Percentiles rank a stretch among this genome's conserved stretches.
These are phyloP conservation scores for Tanypteryx hageni DNA, from an alignment of 2,888 invertebrate species.

Conservation along the genomic window DNA sequence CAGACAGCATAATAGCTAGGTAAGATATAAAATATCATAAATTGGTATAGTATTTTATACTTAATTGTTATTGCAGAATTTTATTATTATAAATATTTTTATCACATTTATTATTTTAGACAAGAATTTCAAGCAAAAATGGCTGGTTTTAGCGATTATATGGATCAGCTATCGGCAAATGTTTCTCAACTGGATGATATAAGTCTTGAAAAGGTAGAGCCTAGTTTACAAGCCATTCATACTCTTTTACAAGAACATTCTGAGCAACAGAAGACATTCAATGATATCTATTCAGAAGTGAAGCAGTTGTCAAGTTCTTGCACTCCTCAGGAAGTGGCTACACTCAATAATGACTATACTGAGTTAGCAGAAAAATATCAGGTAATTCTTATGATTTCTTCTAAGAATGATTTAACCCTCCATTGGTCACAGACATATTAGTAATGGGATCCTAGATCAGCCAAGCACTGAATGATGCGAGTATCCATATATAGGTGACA, in stretches of 20 bases:
- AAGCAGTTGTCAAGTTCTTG: constrained; percentile 83
- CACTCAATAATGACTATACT: constrained; percentile 86
- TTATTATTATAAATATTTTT: neutral
- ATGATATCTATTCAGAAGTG: constrained; percentile 88
- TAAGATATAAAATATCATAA: constrained; percentile 65
- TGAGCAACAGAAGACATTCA: constrained; percentile 87
- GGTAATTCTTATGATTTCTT: constrained; percentile 66
- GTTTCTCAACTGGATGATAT: constrained; percentile 89
- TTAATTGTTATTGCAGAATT: neutral
- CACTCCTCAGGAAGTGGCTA: constrained; percentile 86
- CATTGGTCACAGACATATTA: too few species aligned
- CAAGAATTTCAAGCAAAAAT: constrained; percentile 91
- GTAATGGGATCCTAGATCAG: too few species aligned
- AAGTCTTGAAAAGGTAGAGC: constrained; percentile 87
- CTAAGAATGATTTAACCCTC: constrained; percentile 41
- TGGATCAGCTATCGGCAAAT: constrained; percentile 84
- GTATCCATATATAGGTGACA: too few species aligned
- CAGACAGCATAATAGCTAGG: constrained; percentile 86
- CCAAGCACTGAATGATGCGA: too few species aligned
- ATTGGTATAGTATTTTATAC: neutral
- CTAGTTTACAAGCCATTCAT: constrained; percentile 87
- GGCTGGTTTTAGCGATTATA: constrained; percentile 88
- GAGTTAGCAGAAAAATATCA: constrained; percentile 87
- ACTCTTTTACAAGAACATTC: constrained; percentile 89
- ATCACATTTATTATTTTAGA: constrained; percentile 71